Evolutionary conservation across 2,888 invertebrate genomes (phyloP), one percentile per base, ranked within the genome.

Genomic region (Ceramica pisi): DNA sequence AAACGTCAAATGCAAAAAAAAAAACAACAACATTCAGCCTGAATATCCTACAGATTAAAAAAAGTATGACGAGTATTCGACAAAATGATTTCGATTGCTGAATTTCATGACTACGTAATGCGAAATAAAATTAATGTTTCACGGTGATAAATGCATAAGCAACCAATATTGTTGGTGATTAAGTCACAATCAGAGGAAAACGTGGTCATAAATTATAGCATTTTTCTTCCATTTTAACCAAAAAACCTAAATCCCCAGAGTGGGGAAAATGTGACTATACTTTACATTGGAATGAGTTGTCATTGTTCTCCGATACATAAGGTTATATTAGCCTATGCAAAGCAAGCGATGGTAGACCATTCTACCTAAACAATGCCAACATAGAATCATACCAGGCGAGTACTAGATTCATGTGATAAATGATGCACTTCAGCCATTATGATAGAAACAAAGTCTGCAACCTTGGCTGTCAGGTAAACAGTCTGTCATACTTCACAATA

Each of bases 321-420:
- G 64, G 75, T 84, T 86, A 87, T 79, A 86, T 76, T 60, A 90
- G 86, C 85, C 88, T 90, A 89, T 87, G 85, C 84, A 86, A 88
- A 90, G 87, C 88, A 94, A 93, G 94, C 93, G 85, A 85, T 84
- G 87, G 87, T 90, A 89, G 88, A 90, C 88, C 86, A 85, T 83
- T 87, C 89, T 85, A 89, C 87, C 87, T 84, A 77, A 77, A 87
- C 76, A 84, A 89, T 88, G 89, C 87, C 88, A 90, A 93, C 92
- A 94, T 89, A 91, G 86, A 93, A 89, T 93, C 90, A 93, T 91
- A 93, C 90, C 92, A 94, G 94, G 94, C 94, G 87, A 71, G 75
- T 86, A 88, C 83, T 88, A 89, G 90, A 89, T 86, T 87, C 79
- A 84, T 90, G 91, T 88, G 92, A 91, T 90, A 91, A 92, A 92